Evolutionary conservation across 2,797 vertebrate genomes (phyloP).

Genomic region (Crocidura indochinensis): DNA sequence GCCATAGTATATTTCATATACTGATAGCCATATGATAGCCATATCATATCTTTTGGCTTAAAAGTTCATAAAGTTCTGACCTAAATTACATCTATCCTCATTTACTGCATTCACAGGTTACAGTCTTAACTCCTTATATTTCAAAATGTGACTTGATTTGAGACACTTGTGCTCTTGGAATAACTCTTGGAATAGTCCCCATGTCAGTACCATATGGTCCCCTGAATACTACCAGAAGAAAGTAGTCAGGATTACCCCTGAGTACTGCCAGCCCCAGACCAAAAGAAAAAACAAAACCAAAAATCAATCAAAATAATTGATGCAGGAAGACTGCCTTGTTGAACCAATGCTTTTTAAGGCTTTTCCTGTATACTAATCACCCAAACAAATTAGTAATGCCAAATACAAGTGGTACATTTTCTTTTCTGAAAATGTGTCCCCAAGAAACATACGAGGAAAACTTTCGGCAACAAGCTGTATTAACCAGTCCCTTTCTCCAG

Average conservation of each 20-base stretch:
- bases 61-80: background rate
- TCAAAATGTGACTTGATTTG: background rate
- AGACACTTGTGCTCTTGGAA: too few relatives aligned
- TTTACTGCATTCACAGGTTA: too few relatives aligned
- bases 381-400: too few relatives aligned
- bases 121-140: background rate
- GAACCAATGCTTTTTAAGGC: background rate
- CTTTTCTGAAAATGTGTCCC: background rate
- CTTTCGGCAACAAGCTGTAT: background rate
- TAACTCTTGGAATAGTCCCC: too few relatives aligned
- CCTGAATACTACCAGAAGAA: too few relatives aligned
- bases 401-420: background rate
- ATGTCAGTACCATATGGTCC: too few relatives aligned
- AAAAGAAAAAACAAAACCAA: too few relatives aligned
- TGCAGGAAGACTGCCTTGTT: background rate
- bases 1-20: too few relatives aligned
- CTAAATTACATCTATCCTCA: fast-evolving
- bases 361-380: background rate
- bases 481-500: background rate
- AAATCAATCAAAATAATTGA: background rate
- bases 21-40: too few relatives aligned
- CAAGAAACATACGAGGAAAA: background rate
- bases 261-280: too few relatives aligned
- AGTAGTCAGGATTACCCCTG: too few relatives aligned
- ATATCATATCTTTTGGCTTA: too few relatives aligned